Evolutionary conservation across 2,113 vertebrate species (phyloP).

Genomic region (Scolopax mira): DNA sequence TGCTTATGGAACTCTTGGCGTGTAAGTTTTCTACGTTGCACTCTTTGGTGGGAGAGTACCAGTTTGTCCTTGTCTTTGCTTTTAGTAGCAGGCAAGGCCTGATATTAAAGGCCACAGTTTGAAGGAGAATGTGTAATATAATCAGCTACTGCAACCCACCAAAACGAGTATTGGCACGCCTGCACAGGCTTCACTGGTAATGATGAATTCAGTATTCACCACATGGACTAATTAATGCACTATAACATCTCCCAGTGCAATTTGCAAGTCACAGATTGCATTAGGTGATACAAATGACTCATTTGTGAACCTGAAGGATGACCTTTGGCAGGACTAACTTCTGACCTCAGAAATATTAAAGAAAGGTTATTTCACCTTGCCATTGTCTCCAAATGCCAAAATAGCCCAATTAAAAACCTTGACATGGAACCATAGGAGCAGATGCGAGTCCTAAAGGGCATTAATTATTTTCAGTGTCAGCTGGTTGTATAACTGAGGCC

Average conservation of each 20-base stretch:
- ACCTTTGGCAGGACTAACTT: slow-evolving; percentile 83
- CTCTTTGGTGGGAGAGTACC: not conserved
- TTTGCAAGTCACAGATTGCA: slow-evolving; percentile 87
- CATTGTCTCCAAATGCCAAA: slow-evolving; percentile 90
- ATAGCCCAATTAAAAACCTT: slow-evolving; percentile 90
- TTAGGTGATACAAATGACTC: slow-evolving; percentile 87
- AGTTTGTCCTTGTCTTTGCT: slow-evolving; percentile 45
- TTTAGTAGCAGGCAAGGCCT: slow-evolving; percentile 19
- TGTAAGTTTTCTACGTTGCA: not conserved
- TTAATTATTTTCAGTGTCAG: slow-evolving; percentile 89
- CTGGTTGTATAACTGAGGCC: slow-evolving; percentile 84
- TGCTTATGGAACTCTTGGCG: not conserved
- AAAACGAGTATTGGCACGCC: slow-evolving; percentile 80
- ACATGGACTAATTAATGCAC: slow-evolving; percentile 83
- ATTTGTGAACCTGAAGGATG: slow-evolving; percentile 85
- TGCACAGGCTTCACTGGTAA: slow-evolving; percentile 74
- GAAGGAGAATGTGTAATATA: slow-evolving; percentile 66
- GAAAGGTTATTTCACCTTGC: slow-evolving; percentile 88
- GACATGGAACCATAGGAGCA: slow-evolving; percentile 87
- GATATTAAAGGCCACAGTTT: slow-evolving; percentile 54
- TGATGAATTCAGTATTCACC: slow-evolving; percentile 82
- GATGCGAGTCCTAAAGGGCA: slow-evolving; percentile 87
- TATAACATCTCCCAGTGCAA: slow-evolving; percentile 80
- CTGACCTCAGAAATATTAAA: slow-evolving; percentile 88
- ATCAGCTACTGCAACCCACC: slow-evolving; percentile 69